phyloP scores from a whole-genome alignment of 1,140 invertebrate genomes.

The roundworm (Caenorhabditis elegans) region DNA sequence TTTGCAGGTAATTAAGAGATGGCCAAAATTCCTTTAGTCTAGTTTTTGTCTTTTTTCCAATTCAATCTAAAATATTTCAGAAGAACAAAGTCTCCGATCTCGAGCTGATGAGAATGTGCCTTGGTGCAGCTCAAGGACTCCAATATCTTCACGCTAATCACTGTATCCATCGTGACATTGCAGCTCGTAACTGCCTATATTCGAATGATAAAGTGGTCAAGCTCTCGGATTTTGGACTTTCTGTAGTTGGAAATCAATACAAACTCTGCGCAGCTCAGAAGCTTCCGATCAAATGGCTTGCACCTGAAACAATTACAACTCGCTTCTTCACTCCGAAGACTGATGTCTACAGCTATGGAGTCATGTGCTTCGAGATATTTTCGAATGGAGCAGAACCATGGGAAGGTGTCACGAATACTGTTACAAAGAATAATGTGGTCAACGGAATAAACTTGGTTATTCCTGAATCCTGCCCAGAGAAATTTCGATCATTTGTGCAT shows the following conservation, averaged over 20 bases:
- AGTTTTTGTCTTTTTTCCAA: too few species aligned
- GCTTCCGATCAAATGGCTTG: constrained; percentile 40
- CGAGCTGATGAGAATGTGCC: background rate
- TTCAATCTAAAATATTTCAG: too few species aligned
- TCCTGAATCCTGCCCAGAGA: background rate
- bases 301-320: constrained; percentile 30
- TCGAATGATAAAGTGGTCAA: constrained; percentile 16
- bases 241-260: background rate
- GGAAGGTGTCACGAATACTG: constrained; percentile 23
- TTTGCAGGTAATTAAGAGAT: background rate
- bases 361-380: constrained; percentile 28
- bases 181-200: constrained; percentile 3
- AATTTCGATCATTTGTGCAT: background rate
- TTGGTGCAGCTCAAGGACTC: constrained; percentile 2
- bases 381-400: constrained; percentile 26
- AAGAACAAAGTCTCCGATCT: background rate
- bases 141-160: constrained; percentile 9
- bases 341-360: constrained; percentile 36
- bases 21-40: too few species aligned
- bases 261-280: background rate
- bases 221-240: constrained; percentile 21
- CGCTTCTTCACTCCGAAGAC: constrained; percentile 23
- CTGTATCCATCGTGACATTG: constrained; percentile 9
- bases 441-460: background rate
- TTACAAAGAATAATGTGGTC: constrained; percentile 12